A percentile compares a stretch with the other conserved stretches of the same genome.
These are phyloP conservation scores for Cotesia vestalis DNA, from an alignment of 1,140 invertebrate genomes.

Conservation along the genomic window DNA sequence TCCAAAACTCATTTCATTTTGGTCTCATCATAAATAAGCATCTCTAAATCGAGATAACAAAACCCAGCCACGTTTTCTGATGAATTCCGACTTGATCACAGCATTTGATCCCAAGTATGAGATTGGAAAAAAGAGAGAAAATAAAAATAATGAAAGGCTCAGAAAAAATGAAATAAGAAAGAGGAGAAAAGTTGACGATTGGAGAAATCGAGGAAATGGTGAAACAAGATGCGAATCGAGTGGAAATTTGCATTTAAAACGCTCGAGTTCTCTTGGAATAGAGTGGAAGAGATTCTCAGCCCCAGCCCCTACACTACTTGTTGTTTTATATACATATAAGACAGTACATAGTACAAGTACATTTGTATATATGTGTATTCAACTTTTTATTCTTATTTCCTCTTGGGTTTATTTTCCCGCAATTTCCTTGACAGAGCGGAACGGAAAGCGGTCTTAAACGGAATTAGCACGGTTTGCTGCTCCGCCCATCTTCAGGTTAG, in stretches of 20 bases:
- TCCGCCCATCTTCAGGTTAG: slow-evolving; percentile 40
- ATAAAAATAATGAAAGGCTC: neutral
- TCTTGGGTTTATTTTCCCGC: slow-evolving; percentile 59
- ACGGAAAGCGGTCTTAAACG: slow-evolving; percentile 58
- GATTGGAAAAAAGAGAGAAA: neutral
- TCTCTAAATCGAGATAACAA: slow-evolving; percentile 19
- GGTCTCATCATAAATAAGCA: neutral
- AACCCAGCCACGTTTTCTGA: slow-evolving; percentile 25
- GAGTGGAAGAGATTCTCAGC: neutral
- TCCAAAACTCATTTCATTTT: neutral
- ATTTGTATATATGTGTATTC: slow-evolving; percentile 14
- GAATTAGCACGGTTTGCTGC: slow-evolving; percentile 58
- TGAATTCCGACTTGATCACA: slow-evolving; percentile 22
- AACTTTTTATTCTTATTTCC: slow-evolving; percentile 39
- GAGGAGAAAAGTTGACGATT: slow-evolving; percentile 17
- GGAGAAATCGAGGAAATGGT: slow-evolving; percentile 27
- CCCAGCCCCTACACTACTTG: too few species aligned
- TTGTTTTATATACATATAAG: slow-evolving; percentile 24
- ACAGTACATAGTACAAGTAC: slow-evolving; percentile 8
- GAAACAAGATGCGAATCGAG: slow-evolving; percentile 42
- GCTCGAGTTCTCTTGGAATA: slow-evolving; percentile 38
- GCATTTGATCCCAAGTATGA: neutral
- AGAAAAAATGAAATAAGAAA: slow-evolving; percentile 3
- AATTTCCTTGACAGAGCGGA: slow-evolving; percentile 55
- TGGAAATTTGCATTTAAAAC: slow-evolving; percentile 58